Conservation (phyloP, 2,113 vertebrate species). For the Gambusia affinis region DNA sequence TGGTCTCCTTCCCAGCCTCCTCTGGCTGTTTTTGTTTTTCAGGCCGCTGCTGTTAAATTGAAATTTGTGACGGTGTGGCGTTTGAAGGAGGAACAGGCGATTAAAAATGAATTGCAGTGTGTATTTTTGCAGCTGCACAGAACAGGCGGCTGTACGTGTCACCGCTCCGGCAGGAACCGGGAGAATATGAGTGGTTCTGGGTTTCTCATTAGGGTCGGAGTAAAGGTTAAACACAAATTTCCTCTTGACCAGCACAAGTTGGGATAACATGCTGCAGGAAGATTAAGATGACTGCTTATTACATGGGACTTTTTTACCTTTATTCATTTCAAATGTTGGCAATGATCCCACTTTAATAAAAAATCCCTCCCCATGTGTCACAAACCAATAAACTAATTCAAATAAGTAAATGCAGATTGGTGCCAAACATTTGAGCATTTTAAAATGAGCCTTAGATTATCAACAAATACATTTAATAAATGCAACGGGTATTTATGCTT, state of each 20-base stretch:
- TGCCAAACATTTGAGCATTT: neutral
- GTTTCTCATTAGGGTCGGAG: conserved; percentile 6
- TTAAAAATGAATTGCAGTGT: conserved; percentile 54
- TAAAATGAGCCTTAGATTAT: neutral
- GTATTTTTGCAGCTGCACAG: conserved; percentile 61
- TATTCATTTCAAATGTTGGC: neutral
- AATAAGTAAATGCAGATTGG: neutral
- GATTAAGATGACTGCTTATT: conserved; percentile 7
- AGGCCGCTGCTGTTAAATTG: conserved; percentile 38
- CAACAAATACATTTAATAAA: neutral
- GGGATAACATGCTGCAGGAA: conserved; percentile 8
- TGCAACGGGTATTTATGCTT: neutral
- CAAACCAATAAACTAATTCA: neutral
- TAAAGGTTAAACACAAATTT: conserved; percentile 23
- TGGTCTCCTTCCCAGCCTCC: conserved; percentile 30
- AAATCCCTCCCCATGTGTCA: neutral
- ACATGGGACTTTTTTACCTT: neutral
- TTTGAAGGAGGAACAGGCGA: conserved; percentile 47
- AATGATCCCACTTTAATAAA: neutral
- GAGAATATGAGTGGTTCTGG: conserved; percentile 18
- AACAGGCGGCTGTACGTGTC: conserved; percentile 33
- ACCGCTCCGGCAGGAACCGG: conserved; percentile 6
- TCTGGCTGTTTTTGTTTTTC: conserved; percentile 39
- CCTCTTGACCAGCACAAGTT: neutral
- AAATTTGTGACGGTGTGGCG: conserved; percentile 34